Base-by-base conservation (phyloP, 1,140 invertebrate genomes). In the Hesperophylax magnus region DNA sequence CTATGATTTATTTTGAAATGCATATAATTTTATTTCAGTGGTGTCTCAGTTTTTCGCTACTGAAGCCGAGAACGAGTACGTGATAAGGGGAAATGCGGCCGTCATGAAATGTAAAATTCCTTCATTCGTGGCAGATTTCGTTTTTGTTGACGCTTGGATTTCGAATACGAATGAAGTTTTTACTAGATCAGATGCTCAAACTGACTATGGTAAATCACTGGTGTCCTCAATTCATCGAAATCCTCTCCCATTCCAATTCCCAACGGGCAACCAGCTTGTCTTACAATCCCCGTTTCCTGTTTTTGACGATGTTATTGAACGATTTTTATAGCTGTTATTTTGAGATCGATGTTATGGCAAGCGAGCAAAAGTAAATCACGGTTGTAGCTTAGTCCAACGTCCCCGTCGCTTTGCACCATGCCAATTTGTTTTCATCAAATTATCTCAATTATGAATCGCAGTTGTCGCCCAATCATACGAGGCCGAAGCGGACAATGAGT, bases 101-200 rank as follows among this genome's bases (percentile, higher is more conserved):
- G 94, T 98, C 85, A 94, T 98, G 91, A 97, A 95, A 90, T 98
- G 97, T 92, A 95, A 96, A 91, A 97, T 98, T 82, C 97, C 97
- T 65, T 96, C 95, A 85, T 98, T 97, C 91, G 96, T 98, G 63
- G 96, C 96, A 77, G 97, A 98, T 89, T 98, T 97, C 89, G 94
- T 98, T 81, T 91, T 93, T 81, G 94, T 98, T 82, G 96, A 96
- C 86, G 92, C 94, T 56, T 98, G 97, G 97, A 90, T 95, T 82
- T 94, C 96, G 86, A 94, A 94, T 82, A 93, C 95, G 84, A 94
- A 94, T 82, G 91, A 92, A 85, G 91, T 93, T 86, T 92, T 95
- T 86, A 93, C 91, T 81, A 91, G 91, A 82, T 90, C 91, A 83
- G 87, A 91, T 83, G 85, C 86, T 60, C 34, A 81, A 31, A 67